phyloP scores from a whole-genome alignment of 2,113 vertebrate species.

The Morone saxatilis region DNA sequence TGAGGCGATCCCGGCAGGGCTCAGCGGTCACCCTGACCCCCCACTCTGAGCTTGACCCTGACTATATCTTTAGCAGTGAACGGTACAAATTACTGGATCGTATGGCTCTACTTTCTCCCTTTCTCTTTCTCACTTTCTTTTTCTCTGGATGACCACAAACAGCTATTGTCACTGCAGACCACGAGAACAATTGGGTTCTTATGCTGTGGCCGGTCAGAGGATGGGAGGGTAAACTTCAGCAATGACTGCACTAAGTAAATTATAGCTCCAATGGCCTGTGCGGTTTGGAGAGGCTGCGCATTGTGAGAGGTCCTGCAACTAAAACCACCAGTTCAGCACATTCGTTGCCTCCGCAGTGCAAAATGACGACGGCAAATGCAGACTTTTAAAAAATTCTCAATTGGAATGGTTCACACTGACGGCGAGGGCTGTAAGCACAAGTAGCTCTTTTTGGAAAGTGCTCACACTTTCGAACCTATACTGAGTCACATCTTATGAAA shows the following conservation, averaged over 20 bases:
- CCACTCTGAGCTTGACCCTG: slow-evolving; percentile 55
- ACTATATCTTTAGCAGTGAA: slow-evolving; percentile 68
- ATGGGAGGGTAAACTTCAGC: slow-evolving; percentile 80
- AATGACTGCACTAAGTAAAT: slow-evolving; percentile 81
- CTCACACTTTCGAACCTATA: slow-evolving; percentile 18
- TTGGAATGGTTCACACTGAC: neutral
- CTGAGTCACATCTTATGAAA: slow-evolving; percentile 53
- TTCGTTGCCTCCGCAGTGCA: slow-evolving; percentile 35
- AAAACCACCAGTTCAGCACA: slow-evolving; percentile 64
- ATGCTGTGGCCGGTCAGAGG: slow-evolving; percentile 78
- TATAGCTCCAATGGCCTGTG: slow-evolving; percentile 71
- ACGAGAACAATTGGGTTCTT: slow-evolving; percentile 83
- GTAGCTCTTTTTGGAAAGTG: slow-evolving; percentile 14
- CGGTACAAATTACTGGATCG: slow-evolving; percentile 71
- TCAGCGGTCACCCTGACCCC: slow-evolving; percentile 39
- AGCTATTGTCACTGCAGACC: slow-evolving; percentile 80
- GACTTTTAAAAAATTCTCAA: neutral
- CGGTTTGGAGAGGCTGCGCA: slow-evolving; percentile 60
- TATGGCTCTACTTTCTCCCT: slow-evolving; percentile 58
- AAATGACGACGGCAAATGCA: slow-evolving; percentile 11
- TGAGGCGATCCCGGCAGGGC: slow-evolving; percentile 31
- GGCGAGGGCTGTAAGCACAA: neutral
- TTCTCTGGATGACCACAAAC: slow-evolving; percentile 78
- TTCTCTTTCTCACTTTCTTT: slow-evolving; percentile 68
- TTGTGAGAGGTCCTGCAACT: slow-evolving; percentile 65